phyloP scores from a whole-genome alignment of 2,797 vertebrate species.

The Thalassophryne amazonica region DNA sequence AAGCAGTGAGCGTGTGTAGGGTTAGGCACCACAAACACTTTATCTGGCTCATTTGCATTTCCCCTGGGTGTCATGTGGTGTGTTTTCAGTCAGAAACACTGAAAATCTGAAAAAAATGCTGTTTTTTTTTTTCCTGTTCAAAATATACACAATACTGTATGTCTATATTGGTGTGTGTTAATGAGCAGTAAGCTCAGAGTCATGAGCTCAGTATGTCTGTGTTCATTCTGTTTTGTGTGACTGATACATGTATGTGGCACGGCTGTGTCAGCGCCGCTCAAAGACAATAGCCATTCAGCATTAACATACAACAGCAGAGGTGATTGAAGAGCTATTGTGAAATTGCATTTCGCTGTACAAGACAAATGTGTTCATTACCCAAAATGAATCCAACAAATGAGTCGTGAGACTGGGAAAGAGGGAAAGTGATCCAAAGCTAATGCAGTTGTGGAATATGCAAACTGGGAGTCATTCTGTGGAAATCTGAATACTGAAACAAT shows the following conservation, averaged over 20 bases:
- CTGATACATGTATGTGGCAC: constrained; percentile 46
- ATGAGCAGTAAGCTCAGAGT: constrained; percentile 47
- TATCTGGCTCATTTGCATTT: constrained; percentile 10
- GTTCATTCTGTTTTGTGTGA: constrained; percentile 53
- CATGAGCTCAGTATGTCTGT: constrained; percentile 54
- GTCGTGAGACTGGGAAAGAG: constrained; percentile 57
- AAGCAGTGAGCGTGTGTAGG: constrained; percentile 8
- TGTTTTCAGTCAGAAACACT: constrained; percentile 18
- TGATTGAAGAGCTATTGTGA: constrained; percentile 68
- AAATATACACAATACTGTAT: constrained; percentile 1
- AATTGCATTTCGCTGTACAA: constrained; percentile 58
- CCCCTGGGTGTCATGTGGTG: constrained; percentile 7
- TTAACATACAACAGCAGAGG: constrained; percentile 43
- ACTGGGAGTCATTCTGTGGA: constrained; percentile 35
- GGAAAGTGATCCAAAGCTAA: constrained; percentile 52
- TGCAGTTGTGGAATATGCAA: constrained; percentile 46
- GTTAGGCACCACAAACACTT: constrained; percentile 2
- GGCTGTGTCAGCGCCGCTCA: constrained; percentile 51
- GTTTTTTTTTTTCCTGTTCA: constrained; percentile 5
- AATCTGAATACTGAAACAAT: constrained; percentile 48
- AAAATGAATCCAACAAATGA: constrained; percentile 63
- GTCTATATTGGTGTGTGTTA: constrained; percentile 19
- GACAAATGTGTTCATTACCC: constrained; percentile 74
- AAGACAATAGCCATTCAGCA: constrained; percentile 65
- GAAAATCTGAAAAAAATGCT: constrained; percentile 3